Evolutionary conservation across 2,888 invertebrate species (phyloP).

Genomic region (Luffia ferchaultella): DNA sequence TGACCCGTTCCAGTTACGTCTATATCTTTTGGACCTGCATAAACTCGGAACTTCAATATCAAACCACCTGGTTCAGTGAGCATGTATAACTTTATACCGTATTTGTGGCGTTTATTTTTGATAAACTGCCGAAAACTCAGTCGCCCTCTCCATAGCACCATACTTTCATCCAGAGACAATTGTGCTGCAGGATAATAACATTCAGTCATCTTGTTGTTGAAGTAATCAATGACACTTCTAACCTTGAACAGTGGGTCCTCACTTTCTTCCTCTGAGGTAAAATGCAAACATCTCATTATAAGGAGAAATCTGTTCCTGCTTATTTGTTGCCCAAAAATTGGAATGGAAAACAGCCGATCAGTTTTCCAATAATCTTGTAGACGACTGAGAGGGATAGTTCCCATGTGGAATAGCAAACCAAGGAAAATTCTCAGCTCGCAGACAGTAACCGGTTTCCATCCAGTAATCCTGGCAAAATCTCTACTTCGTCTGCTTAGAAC

Average conservation of each 20-base stretch:
- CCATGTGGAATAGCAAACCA: constrained; percentile 23
- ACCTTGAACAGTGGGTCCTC: constrained; percentile 21
- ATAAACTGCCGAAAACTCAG: too few species aligned
- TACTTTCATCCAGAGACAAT: background rate
- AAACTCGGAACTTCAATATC: constrained; percentile 1
- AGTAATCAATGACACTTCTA: constrained; percentile 19
- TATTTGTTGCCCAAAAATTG: constrained; percentile 21
- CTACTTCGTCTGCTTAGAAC: constrained; percentile 12
- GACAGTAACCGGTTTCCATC: constrained; percentile 16
- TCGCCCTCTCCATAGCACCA: background rate
- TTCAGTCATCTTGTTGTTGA: constrained; percentile 14
- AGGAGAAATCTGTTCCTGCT: constrained; percentile 22
- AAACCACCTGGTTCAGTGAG: constrained; percentile 2
- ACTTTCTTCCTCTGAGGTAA: constrained; percentile 13
- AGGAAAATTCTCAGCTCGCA: constrained; percentile 19
- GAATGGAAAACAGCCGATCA: constrained; percentile 19
- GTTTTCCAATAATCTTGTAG: constrained; percentile 24
- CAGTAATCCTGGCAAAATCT: constrained; percentile 18
- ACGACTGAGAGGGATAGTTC: constrained; percentile 19
- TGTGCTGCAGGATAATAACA: constrained; percentile 1
- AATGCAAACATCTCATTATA: constrained; percentile 21
- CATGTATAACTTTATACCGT: too few species aligned
- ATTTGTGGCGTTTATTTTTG: too few species aligned
- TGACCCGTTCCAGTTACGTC: background rate
- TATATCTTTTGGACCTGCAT: background rate